Evolutionary conservation across 2,797 vertebrate species (phyloP), one percentile per base, ranked within the genome.

Genomic region (Myotis daubentonii): DNA sequence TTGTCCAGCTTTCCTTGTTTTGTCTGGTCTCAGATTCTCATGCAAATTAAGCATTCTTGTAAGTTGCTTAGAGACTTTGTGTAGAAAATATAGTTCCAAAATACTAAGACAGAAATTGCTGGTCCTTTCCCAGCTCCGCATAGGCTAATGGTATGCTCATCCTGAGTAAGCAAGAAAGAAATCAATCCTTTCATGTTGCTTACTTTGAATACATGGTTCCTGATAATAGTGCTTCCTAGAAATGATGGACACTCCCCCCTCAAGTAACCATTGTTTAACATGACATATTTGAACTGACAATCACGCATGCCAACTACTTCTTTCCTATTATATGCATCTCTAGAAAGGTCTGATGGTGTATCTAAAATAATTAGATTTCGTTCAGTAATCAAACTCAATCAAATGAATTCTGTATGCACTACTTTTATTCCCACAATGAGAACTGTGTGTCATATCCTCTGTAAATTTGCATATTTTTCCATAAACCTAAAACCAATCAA

Each of bases 401-500:
- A 98, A 96, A 97, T 3, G 94, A 97, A 96, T 98, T 98, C 97
- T 97, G 92, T 97, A 96, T 90, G 97, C 98, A 97, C 98, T 97
- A 93, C 98, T 98, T 98, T 98, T 98, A 97, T 87, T 97, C 97
- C 97, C 95, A 97, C 97, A 41, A 97, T 93, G 96, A 98, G 97
- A 98, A 97, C 98, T 94, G 96, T 96, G 97, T 93, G 97, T 85
- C 97, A 83, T 97, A 97, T 75, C 97, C 97, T 87, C 95, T 41
- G 33, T 0, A 78, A 97, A 98, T 98, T 98, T 98, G 98, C 98
- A 98, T 98, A 98, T 98, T 98, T 98, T 98, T 98, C 98, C 98
- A 98, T 98, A 98, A 98, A 98, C 97, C 98, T 98, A 98, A 98
- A 98, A 98, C 98, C 98, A 98, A 98, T 98, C 98, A 98, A 96